These are phyloP conservation scores for Prosapia bicincta DNA, from an alignment of 2,888 invertebrate species.

Conservation along the genomic window DNA sequence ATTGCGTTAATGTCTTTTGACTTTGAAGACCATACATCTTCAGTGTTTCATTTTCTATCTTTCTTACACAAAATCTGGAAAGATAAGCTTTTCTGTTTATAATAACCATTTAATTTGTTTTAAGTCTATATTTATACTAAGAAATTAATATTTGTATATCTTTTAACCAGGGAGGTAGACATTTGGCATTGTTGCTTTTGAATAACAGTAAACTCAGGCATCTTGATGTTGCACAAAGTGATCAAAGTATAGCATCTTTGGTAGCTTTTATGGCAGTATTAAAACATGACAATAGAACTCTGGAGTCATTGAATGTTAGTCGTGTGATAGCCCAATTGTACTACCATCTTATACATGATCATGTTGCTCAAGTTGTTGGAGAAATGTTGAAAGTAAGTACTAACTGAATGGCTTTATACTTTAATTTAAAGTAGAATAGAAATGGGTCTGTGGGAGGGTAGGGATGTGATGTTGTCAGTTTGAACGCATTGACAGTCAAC, in stretches of 20 bases:
- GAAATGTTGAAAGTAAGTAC: conserved; percentile 16
- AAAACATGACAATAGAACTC: conserved; percentile 4
- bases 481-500: no score
- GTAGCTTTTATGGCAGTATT: conserved; percentile 11
- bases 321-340: conserved; percentile 3
- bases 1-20: no score
- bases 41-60: no score
- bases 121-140: no score
- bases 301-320: conserved; percentile 8
- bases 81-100: no score
- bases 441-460: no score
- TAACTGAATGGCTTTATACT: no score
- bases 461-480: no score
- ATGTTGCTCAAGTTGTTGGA: conserved; percentile 12
- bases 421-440: no score
- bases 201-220: background rate
- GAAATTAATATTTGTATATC: background rate
- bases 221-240: conserved; percentile 12
- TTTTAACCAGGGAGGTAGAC: background rate
- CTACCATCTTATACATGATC: conserved; percentile 3
- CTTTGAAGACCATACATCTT: no score
- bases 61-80: no score
- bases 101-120: no score
- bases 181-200: conserved; percentile 12
- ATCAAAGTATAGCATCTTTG: conserved; percentile 9